Evolutionary conservation across 2,888 invertebrate genomes (phyloP), one percentile per base, ranked within the genome.

Genomic region (Cheilosia urbana): DNA sequence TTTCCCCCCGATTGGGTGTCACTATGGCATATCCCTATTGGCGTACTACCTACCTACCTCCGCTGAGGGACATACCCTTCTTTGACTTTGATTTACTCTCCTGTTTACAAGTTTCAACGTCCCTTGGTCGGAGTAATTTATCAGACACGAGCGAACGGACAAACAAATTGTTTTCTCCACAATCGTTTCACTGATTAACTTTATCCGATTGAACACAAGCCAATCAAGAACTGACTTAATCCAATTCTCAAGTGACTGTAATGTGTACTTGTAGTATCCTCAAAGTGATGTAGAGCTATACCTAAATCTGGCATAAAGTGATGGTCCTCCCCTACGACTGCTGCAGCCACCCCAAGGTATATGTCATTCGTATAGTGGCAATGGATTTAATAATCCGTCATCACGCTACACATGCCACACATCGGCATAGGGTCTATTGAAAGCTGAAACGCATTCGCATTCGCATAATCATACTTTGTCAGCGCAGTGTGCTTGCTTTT

Each of bases 41-140:
- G 40, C 27, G n/a, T 27, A 42, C 53, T 9, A 17, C 45, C 17
- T 37, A 13, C 4, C 65, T 24, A 13, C n/a, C n/a, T n/a, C 34
- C 2, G 7, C 53, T 13, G 21, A 53, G 19, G 34, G 37, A 51
- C 17, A 19, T 63, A n/a, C 34, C 24, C 30, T 62, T 24, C 45
- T 13, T 24, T 55, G 68, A 60, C 63, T 78, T 71, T 78, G 78
- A 78, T 71, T 78, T 78, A 78, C 65, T 63, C 58, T 65, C n/a
- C 63, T 78, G 78, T 78, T 78, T 78, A 78, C 78, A 55, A 49
- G 45, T 55, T 65, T 65, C 40, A 37, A 27, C 57, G 69, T 63
- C 71, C 34, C 45, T 42, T 49, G 34, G 62, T 45, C 21, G 40
- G 37, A 60, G 42, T 53, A 77, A 77, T 77, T 77, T 77, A 69